phyloP scores from a whole-genome alignment of 30 jellyfish, hydroid and myxozoan species.

The Catostylus mosaicus region DNA sequence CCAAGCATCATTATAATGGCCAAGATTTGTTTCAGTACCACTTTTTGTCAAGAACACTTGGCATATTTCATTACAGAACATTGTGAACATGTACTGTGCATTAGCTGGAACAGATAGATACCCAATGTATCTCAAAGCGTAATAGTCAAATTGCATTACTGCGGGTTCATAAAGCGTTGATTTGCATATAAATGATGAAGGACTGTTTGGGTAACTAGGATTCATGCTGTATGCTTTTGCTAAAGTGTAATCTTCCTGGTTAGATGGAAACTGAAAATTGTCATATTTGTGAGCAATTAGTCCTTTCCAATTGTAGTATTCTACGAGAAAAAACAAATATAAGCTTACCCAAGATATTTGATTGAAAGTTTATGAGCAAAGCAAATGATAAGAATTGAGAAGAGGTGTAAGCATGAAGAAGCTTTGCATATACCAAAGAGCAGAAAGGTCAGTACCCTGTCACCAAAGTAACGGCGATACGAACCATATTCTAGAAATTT shows the following conservation, averaged over 20 bases:
- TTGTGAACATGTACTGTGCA: slow-evolving; percentile 34
- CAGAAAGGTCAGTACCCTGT: no score
- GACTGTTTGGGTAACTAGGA: slow-evolving; percentile 16
- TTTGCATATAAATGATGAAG: not conserved
- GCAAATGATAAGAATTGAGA: no score
- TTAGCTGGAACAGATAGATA: slow-evolving; percentile 4
- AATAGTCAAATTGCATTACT: slow-evolving; percentile 3
- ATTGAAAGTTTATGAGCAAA: no score
- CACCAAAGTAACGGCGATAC: no score
- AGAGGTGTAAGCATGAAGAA: no score
- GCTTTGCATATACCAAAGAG: no score
- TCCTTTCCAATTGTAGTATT: slow-evolving; percentile 11
- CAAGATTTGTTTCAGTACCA: slow-evolving; percentile 2
- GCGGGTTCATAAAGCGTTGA: not conserved
- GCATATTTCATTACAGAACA: slow-evolving; percentile 38
- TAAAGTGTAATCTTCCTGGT: not conserved
- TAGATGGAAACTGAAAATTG: not conserved
- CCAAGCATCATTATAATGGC: slow-evolving; percentile 1
- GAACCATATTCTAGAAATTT: no score
- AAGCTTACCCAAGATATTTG: no score
- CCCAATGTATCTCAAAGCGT: slow-evolving; percentile 49
- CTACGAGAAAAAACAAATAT: not conserved
- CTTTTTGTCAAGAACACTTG: slow-evolving; percentile 9
- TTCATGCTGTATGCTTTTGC: slow-evolving; percentile 7
- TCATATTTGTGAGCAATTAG: slow-evolving; percentile 25